Evolutionary conservation across 2,113 vertebrate species (phyloP).

Genomic region (Alectura lathami): DNA sequence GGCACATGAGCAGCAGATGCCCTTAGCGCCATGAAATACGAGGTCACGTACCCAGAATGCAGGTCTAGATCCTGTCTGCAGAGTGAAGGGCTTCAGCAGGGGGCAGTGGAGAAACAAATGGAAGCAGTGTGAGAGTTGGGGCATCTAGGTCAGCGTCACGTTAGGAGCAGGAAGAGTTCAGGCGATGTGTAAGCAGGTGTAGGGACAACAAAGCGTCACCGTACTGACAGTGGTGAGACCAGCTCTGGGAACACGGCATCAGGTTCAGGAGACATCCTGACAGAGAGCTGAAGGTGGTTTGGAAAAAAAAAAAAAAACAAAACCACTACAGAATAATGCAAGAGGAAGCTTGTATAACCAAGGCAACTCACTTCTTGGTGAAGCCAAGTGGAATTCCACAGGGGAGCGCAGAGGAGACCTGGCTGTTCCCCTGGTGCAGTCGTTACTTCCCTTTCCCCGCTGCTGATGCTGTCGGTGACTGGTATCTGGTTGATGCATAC

Average conservation of each 20-base stretch:
- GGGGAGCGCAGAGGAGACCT: background rate
- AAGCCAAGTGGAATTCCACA: background rate
- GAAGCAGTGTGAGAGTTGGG: background rate
- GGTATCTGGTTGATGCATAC: background rate
- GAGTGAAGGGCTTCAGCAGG: background rate
- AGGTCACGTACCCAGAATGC: background rate
- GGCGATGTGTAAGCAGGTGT: background rate
- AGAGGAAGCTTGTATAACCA: background rate
- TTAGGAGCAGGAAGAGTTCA: background rate
- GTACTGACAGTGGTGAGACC: background rate
- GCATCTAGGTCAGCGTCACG: rapidly evolving
- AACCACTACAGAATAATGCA: background rate
- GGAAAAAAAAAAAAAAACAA: too few relatives aligned
- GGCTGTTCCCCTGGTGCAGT: background rate
- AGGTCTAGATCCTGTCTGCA: background rate
- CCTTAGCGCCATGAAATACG: background rate
- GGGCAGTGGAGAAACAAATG: background rate
- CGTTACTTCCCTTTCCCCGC: background rate
- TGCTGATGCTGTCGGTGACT: background rate
- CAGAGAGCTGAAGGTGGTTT: background rate
- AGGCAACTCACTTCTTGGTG: background rate
- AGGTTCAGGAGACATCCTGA: background rate
- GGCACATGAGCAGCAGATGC: background rate
- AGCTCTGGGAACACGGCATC: background rate
- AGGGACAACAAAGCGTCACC: background rate